These are phyloP conservation scores for Apomyelois bistriatella DNA, from an alignment of 2,888 invertebrate genomes.

Conservation along the genomic window DNA sequence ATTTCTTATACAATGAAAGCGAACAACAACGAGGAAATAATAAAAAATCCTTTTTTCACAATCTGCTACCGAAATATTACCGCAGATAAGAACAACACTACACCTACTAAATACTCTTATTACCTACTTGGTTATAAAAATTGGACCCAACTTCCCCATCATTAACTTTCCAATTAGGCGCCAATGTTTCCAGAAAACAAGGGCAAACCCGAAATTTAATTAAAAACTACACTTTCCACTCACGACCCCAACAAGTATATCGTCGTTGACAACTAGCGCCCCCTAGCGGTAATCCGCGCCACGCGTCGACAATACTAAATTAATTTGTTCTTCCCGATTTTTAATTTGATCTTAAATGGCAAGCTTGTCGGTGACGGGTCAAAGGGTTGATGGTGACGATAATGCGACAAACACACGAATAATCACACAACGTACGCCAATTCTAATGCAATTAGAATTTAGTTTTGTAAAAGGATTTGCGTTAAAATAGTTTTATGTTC, in stretches of 20 bases:
- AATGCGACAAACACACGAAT: not conserved
- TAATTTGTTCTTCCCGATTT: constrained; percentile 8
- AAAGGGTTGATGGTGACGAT: constrained; percentile 3
- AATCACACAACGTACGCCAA: not conserved
- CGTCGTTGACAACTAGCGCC: not conserved
- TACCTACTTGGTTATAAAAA: too few relatives aligned
- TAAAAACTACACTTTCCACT: constrained; percentile 2
- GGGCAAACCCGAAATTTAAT: constrained; percentile 5
- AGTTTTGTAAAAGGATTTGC: not conserved
- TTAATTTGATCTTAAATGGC: constrained; percentile 10
- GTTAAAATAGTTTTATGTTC: not conserved
- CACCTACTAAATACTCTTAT: not conserved
- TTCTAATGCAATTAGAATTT: not conserved
- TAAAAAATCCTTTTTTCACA: too few relatives aligned
- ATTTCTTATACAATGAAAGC: too few relatives aligned
- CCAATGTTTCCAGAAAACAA: not conserved
- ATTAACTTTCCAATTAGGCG: constrained; percentile 11
- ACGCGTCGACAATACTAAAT: constrained; percentile 23
- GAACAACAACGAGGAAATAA: too few relatives aligned
- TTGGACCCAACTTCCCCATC: not conserved
- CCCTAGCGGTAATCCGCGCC: constrained; percentile 26
- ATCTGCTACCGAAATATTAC: too few relatives aligned
- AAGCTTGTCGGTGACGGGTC: constrained; percentile 1
- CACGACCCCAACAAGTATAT: constrained; percentile 2
- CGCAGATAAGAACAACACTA: too few relatives aligned